Conservation (phyloP, 2,888 invertebrate genomes). For the Drosophila pseudotakahashii region DNA sequence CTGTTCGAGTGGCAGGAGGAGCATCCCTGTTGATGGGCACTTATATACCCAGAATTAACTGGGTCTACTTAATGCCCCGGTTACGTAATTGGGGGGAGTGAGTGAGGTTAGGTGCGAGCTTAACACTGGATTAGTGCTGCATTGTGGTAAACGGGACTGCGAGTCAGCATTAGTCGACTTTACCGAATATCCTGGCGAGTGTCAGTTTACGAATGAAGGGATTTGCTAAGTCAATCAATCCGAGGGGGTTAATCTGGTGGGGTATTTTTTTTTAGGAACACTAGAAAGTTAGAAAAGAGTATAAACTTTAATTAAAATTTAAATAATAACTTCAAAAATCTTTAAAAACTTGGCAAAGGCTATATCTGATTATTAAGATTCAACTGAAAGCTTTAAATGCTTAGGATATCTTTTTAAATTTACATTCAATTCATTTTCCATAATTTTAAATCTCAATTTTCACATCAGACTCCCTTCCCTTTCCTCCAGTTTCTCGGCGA, state of each 20-base stretch:
- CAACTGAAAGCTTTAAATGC: no score
- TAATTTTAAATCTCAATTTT: constrained; percentile 10
- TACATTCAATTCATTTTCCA: background rate
- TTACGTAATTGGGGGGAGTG: constrained; percentile 39
- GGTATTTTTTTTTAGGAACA: background rate
- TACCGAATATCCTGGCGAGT: background rate
- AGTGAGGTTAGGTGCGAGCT: constrained; percentile 38
- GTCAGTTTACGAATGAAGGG: background rate
- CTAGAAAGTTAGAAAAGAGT: no score
- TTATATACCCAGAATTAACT: constrained; percentile 56
- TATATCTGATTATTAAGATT: no score
- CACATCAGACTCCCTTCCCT: constrained; percentile 3
- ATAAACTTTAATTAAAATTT: no score
- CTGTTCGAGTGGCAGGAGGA: constrained; percentile 5
- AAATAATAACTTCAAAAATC: no score
- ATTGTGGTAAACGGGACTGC: constrained; percentile 25
- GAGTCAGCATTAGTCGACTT: constrained; percentile 25
- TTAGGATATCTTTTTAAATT: no score
- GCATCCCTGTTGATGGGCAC: constrained; percentile 53
- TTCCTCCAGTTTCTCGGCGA: constrained; percentile 28
- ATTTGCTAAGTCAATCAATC: constrained; percentile 9
- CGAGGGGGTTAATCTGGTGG: no score
- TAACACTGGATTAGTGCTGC: constrained; percentile 50
- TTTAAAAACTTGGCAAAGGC: no score
- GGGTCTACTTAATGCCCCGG: constrained; percentile 47